These are phyloP conservation scores for Drymonia ruficornis DNA, from an alignment of 2,888 invertebrate genomes.

Conservation along the genomic window DNA sequence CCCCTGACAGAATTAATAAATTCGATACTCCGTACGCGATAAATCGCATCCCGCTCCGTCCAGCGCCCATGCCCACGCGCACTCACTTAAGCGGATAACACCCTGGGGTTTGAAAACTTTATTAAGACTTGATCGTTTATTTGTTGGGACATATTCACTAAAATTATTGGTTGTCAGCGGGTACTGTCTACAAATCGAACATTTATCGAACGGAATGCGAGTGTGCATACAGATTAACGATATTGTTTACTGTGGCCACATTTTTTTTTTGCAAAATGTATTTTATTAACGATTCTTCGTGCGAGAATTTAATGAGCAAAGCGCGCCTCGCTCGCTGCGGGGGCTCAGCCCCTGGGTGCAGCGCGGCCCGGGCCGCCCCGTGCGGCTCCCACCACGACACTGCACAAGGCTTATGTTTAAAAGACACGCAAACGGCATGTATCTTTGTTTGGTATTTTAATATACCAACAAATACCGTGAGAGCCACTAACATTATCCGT, in stretches of 20 bases:
- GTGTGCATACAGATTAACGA: constrained; percentile 38
- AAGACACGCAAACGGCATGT: constrained; percentile 69
- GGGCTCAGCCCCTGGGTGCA: constrained; percentile 68
- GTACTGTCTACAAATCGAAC: background rate
- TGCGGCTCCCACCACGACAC: constrained; percentile 59
- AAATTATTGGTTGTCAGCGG: background rate
- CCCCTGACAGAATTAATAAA: constrained; percentile 76
- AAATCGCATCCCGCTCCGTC: constrained; percentile 56
- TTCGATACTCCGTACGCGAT: constrained; percentile 65
- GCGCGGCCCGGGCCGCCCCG: constrained; percentile 49
- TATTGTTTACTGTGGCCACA: constrained; percentile 19
- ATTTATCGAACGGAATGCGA: constrained; percentile 29
- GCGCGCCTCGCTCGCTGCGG: constrained; percentile 53
- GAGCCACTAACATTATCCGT: constrained; percentile 60
- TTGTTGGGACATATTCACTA: background rate
- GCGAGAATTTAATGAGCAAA: constrained; percentile 72
- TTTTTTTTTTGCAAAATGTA: constrained; percentile 49
- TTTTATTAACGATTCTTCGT: constrained; percentile 62
- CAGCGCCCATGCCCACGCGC: constrained; percentile 64
- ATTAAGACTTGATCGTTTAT: background rate
- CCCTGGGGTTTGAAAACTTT: constrained; percentile 22
- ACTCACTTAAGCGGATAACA: constrained; percentile 37
- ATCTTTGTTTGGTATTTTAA: background rate
- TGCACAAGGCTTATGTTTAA: constrained; percentile 65
- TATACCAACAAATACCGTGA: constrained; percentile 56